These are phyloP conservation scores for Tiliqua scincoides DNA, from an alignment of 2,113 vertebrate genomes.

Conservation along the genomic window DNA sequence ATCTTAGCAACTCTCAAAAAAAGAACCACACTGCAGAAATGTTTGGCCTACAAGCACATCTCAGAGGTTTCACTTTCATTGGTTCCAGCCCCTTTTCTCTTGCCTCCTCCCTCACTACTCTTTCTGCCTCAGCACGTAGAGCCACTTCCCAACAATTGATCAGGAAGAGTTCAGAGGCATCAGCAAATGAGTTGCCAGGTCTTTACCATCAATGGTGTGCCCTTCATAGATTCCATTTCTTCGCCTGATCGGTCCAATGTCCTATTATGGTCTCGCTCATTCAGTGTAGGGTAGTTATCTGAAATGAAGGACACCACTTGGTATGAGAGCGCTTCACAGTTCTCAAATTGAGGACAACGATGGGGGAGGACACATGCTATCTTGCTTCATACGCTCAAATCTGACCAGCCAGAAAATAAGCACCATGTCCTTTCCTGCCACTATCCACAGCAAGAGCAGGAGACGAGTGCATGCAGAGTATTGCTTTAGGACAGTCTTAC, in stretches of 20 bases:
- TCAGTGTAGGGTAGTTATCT: constrained; percentile 89
- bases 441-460: background rate
- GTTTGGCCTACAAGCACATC: background rate
- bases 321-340: background rate
- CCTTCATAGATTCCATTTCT: constrained; percentile 86
- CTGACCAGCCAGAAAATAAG: background rate
- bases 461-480: background rate
- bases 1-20: background rate
- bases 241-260: constrained; percentile 89
- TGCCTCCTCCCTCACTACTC: no score
- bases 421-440: background rate
- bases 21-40: background rate
- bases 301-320: constrained; percentile 1
- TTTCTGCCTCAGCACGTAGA: background rate
- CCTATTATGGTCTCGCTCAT: constrained; percentile 88
- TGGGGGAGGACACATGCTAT: background rate
- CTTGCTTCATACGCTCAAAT: background rate
- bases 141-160: background rate
- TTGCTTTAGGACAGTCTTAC: no score
- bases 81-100: background rate
- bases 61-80: background rate
- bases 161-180: background rate
- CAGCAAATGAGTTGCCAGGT: accelerated
- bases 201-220: constrained; percentile 74
- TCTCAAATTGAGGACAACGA: background rate